These are phyloP conservation scores for Leistus spinibarbis DNA, from an alignment of 2,888 invertebrate genomes.

Conservation along the genomic window DNA sequence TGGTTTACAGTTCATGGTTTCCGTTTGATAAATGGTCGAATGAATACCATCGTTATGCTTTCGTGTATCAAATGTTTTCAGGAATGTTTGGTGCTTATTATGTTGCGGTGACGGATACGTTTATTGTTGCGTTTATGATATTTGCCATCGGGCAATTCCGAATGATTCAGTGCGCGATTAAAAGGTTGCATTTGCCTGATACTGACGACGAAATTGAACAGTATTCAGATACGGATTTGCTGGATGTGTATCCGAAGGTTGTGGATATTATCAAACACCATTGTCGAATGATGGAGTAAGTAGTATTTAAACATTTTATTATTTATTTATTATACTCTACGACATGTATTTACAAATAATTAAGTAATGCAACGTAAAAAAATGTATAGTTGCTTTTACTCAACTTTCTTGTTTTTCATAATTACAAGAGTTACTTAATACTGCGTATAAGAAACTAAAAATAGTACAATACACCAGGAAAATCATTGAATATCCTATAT, in stretches of 20 bases:
- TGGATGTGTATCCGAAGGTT: not conserved
- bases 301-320: no score
- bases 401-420: no score
- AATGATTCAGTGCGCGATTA: slow-evolving; percentile 6
- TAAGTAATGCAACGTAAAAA: no score
- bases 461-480: no score
- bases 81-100: slow-evolving; percentile 3
- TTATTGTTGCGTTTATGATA: slow-evolving; percentile 9
- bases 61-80: slow-evolving; percentile 10
- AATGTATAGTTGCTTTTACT: no score
- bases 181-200: slow-evolving; percentile 2
- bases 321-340: no score
- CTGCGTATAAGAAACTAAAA: no score
- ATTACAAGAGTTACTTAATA: no score
- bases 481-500: no score
- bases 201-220: no score
- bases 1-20: slow-evolving; percentile 37
- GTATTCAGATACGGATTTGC: not conserved
- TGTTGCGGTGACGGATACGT: slow-evolving; percentile 10
- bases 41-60: slow-evolving; percentile 32
- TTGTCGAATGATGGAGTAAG: slow-evolving; percentile 19
- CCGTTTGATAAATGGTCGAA: slow-evolving; percentile 41
- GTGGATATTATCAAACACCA: slow-evolving; percentile 7
- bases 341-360: no score
- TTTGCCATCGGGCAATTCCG: slow-evolving; percentile 16